A percentile compares a stretch with the other conserved stretches of the same genome.
Conservation (phyloP, 2,888 invertebrate genomes). For the Pristionchus maxplancki region DNA sequence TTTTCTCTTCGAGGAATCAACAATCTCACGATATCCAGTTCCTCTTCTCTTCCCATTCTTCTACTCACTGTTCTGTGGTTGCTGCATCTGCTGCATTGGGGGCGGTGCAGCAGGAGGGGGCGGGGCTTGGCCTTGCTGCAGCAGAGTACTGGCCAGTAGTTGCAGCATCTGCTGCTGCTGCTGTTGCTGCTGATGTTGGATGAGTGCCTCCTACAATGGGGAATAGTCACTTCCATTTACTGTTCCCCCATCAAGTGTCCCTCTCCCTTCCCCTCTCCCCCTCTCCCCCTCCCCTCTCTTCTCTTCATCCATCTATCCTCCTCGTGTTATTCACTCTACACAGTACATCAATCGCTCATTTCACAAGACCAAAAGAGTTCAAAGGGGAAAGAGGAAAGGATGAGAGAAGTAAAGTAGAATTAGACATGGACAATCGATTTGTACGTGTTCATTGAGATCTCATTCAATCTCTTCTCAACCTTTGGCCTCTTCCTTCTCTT, state of each 20-base stretch:
- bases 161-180: constrained; percentile 47
- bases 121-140: not conserved
- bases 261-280: not conserved
- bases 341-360: constrained; percentile 36
- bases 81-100: constrained; percentile 24
- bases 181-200: constrained; percentile 51
- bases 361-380: constrained; percentile 26
- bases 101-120: not conserved
- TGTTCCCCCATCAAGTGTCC: not conserved
- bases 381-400: not conserved
- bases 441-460: not conserved
- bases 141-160: not conserved
- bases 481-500: not conserved
- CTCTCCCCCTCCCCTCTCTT: not conserved
- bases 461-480: not conserved
- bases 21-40: not conserved
- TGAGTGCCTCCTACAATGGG: constrained; percentile 22
- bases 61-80: constrained; percentile 41
- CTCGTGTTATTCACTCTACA: constrained; percentile 19
- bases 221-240: not conserved
- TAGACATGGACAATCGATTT: not conserved
- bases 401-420: not conserved
- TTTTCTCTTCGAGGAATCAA: not conserved
- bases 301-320: not conserved
- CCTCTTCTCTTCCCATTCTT: not conserved